Percentiles rank a stretch among this genome's conserved stretches.
Conservation (phyloP, 2,888 invertebrate genomes). For the Caradrina kadenii region DNA sequence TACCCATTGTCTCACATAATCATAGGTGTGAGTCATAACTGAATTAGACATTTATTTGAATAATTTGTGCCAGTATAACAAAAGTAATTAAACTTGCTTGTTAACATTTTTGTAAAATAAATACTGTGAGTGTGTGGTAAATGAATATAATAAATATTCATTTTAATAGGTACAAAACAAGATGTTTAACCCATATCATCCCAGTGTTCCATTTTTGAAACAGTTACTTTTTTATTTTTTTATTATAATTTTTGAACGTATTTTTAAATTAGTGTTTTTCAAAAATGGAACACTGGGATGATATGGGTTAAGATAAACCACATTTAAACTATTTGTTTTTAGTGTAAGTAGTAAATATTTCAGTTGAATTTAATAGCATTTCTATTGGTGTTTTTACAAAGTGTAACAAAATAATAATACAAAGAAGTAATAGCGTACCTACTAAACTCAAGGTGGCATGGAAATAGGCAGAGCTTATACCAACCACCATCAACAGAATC, state of each 20-base stretch:
- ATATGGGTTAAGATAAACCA: too few species aligned
- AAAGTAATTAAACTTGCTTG: not conserved
- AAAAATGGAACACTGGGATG: too few species aligned
- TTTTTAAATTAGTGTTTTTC: too few species aligned
- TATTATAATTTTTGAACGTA: too few species aligned
- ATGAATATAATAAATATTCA: too few species aligned
- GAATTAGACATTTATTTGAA: not conserved
- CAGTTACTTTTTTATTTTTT: too few species aligned
- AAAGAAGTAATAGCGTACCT: slow-evolving; percentile 78
- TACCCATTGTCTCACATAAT: slow-evolving; percentile 1
- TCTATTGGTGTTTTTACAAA: not conserved
- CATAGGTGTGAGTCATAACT: slow-evolving; percentile 13
- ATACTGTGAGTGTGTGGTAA: slow-evolving; percentile 4
- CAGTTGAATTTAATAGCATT: not conserved
- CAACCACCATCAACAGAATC: slow-evolving; percentile 94
- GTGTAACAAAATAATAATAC: not conserved
- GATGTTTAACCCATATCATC: slow-evolving; percentile 1
- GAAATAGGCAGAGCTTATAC: slow-evolving; percentile 95
- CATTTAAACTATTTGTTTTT: not conserved
- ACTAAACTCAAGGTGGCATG: slow-evolving; percentile 96
- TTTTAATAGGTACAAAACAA: slow-evolving; percentile 1
- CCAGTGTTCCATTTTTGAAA: too few species aligned
- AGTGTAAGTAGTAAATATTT: slow-evolving; percentile 1
- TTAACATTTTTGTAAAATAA: not conserved
- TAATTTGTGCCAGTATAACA: not conserved